Base-by-base conservation (phyloP, 2,113 vertebrate species). In the Poeciliopsis occidentalis region DNA sequence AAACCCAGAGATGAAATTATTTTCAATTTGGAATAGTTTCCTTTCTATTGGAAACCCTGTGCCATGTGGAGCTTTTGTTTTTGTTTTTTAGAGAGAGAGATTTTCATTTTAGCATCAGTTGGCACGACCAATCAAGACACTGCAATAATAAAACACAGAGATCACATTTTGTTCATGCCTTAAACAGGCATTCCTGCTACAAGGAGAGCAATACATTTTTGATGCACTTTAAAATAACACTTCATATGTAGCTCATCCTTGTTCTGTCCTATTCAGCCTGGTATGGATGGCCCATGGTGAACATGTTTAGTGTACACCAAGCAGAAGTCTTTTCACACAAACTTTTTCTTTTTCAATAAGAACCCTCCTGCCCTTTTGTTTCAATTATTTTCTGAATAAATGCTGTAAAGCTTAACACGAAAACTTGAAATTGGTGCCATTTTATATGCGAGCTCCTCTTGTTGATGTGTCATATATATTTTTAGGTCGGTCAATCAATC, bases 401-500 rank as follows among this genome's bases (percentile, higher is more conserved):
- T 54, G 5, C 17, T 22, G 17, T 54, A 54, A 54, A 24, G 17
- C 6, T 54, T 54, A 57, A n/a, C 22, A 57, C 0, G 2, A 57
- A 57, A 24, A 57, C 5, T 41, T 29, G 41, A 73, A 61, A 8
- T 10, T 66, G 29, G 31, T n/a, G 30, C 29, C 19, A 4, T 30
- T 13, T 61, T 7, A 30, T 31, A 62, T 8, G 3, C 24, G 8
- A n/a, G 51, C 22, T 67, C 31, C 31, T 67, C 41, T 41, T 63
- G 41, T 44, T 30, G 54, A 72, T 68, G 12, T 71, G 73, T 62
- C 83, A 29, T 66, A 62, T 76, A 80, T 80, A 85, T 67, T 69
- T 72, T 79, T 75, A 83, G 82, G 44, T 29, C 34, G 71, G 62
- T 77, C 72, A 37, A 91, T 91, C 84, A 87, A 90, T 89, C 89